These are phyloP conservation scores for Acridotheres tristis DNA, from an alignment of 2,797 vertebrate species.

Conservation along the genomic window DNA sequence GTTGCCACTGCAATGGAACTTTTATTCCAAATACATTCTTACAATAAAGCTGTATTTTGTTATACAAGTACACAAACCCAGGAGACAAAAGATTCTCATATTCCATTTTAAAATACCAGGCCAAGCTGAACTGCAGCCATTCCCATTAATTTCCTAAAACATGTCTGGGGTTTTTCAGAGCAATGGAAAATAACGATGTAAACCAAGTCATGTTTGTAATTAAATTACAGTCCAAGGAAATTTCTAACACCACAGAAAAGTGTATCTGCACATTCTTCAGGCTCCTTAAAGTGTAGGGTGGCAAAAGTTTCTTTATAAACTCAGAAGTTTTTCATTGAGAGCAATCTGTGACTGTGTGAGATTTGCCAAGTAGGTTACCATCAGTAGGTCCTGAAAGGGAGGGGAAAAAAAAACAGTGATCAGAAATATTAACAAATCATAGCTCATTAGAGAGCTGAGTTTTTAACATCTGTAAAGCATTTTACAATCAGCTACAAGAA, in stretches of 20 bases:
- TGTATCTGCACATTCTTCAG: not conserved
- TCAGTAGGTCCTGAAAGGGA: constrained; percentile 89
- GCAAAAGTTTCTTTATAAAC: constrained; percentile 70
- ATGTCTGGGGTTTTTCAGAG: not conserved
- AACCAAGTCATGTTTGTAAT: not conserved
- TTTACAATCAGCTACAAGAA: not conserved
- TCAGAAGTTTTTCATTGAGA: constrained; percentile 96
- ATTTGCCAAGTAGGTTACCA: constrained; percentile 98
- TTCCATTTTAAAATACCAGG: not conserved
- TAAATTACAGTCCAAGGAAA: constrained; percentile 33
- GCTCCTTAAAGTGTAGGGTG: not conserved
- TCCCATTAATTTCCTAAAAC: not conserved
- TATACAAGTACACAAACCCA: constrained; percentile 11
- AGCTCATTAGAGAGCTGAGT: not conserved
- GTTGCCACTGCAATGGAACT: constrained; percentile 24
- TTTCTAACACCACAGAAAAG: not conserved
- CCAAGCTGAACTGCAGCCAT: not conserved
- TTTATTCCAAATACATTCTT: constrained; percentile 64
- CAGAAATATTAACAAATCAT: not conserved
- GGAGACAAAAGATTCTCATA: not conserved
- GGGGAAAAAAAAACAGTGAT: not conserved
- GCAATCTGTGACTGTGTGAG: constrained; percentile 98
- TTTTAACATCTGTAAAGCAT: not conserved
- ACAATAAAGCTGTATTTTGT: constrained; percentile 40
- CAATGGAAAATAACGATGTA: not conserved